Conservation (phyloP, 2,797 vertebrate genomes). For the Ispidina picta region DNA sequence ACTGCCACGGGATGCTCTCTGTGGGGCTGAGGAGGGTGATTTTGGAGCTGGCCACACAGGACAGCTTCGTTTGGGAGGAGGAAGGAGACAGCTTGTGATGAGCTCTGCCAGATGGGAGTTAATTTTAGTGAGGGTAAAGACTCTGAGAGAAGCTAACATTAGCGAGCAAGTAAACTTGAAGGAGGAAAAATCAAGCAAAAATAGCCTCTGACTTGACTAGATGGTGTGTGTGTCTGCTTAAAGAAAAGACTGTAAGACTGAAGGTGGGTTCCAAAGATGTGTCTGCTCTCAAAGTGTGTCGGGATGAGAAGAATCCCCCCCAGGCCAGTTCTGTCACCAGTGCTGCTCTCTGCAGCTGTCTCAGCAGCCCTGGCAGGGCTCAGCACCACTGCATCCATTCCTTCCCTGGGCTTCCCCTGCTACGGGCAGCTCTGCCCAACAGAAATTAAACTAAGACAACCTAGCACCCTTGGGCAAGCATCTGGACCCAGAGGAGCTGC, state of each 20-base stretch:
- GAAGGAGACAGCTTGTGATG: neutral
- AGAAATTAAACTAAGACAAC: neutral
- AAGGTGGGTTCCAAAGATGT: neutral
- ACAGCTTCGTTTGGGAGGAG: neutral
- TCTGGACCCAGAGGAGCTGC: neutral
- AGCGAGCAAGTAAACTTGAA: neutral
- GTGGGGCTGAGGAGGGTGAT: neutral
- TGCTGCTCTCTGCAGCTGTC: neutral
- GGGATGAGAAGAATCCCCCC: neutral
- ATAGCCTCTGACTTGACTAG: neutral
- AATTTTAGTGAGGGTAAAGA: neutral
- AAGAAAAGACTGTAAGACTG: neutral
- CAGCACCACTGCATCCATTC: fast-evolving
- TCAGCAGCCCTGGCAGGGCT: neutral
- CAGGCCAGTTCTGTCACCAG: fast-evolving
- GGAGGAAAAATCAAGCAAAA: neutral
- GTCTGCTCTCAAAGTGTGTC: neutral
- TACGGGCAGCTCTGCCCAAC: neutral
- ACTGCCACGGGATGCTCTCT: neutral
- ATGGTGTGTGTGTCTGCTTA: fast-evolving
- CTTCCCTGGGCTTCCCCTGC: neutral
- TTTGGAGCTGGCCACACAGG: fast-evolving
- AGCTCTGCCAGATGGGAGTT: neutral
- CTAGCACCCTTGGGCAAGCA: neutral
- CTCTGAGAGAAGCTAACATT: neutral